Conservation (phyloP, 2,888 invertebrate species). For the Hedychridium roseum region DNA sequence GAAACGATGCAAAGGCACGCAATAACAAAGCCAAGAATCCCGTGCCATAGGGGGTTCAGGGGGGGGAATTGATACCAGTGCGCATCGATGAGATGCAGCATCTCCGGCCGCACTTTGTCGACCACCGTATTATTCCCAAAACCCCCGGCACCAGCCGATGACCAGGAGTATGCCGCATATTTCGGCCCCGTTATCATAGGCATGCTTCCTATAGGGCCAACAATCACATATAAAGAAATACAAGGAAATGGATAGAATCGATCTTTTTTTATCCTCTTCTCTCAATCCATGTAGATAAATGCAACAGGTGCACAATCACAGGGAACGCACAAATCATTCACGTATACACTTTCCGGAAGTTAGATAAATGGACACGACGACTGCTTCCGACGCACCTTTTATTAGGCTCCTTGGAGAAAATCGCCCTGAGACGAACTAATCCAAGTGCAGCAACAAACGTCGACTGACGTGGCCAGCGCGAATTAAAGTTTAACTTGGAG, state of each 20-base stretch:
- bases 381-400: slow-evolving; percentile 22
- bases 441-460: no score
- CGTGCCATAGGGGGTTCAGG: slow-evolving; percentile 89
- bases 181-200: slow-evolving; percentile 66
- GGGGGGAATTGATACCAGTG: slow-evolving; percentile 91
- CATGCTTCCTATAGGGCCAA: slow-evolving; percentile 25
- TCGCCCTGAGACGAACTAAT: slow-evolving; percentile 54
- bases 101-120: slow-evolving; percentile 77
- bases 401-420: slow-evolving; percentile 54
- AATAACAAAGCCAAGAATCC: slow-evolving; percentile 81
- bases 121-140: slow-evolving; percentile 79
- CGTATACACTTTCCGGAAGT: not conserved
- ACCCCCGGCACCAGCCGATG: slow-evolving; percentile 53
- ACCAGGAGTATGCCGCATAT: slow-evolving; percentile 63
- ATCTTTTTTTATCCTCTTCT: no score
- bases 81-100: slow-evolving; percentile 79
- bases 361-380: not conserved
- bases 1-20: slow-evolving; percentile 77
- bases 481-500: slow-evolving; percentile 20
- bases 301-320: no score
- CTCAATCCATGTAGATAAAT: no score
- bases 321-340: no score
- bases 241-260: no score
- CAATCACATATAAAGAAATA: no score
- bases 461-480: no score